Conservation (phyloP, 2,888 invertebrate species). For the Gymnoscelis rufifasciata region DNA sequence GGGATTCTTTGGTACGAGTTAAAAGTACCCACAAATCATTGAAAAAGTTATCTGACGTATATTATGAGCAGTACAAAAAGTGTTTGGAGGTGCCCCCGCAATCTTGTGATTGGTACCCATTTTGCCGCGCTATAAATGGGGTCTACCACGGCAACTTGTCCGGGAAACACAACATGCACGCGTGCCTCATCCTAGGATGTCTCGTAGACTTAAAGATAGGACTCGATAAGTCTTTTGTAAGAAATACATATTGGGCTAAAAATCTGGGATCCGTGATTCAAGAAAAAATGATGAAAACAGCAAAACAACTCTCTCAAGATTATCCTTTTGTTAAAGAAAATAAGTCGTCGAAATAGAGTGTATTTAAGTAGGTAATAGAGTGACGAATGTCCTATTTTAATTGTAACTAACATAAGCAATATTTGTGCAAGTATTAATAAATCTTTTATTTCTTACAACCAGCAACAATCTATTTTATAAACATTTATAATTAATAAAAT, state of each 20-base stretch:
- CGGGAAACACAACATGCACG: constrained; percentile 1
- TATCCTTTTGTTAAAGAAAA: too few species aligned
- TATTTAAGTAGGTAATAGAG: too few species aligned
- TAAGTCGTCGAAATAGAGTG: too few species aligned
- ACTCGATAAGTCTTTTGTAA: constrained; percentile 13
- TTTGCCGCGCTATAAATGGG: constrained; percentile 14
- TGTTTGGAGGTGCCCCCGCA: constrained; percentile 4
- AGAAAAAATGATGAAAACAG: too few species aligned
- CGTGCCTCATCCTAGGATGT: constrained; percentile 19
- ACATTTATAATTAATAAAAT: too few species aligned
- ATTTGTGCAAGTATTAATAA: too few species aligned
- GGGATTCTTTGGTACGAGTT: constrained; percentile 9
- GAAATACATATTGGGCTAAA: constrained; percentile 18
- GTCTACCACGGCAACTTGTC: constrained; percentile 16
- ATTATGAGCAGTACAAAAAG: constrained; percentile 13
- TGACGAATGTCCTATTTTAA: too few species aligned
- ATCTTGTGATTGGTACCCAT: constrained; percentile 18
- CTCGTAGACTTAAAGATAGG: constrained; percentile 23
- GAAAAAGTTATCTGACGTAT: constrained; percentile 9
- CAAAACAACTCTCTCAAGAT: too few species aligned
- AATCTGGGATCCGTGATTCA: too few species aligned
- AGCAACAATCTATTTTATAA: too few species aligned
- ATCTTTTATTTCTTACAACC: too few species aligned
- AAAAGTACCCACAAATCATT: background rate
- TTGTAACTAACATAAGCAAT: too few species aligned